These are phyloP conservation scores for Cantharis lateralis DNA, from an alignment of 2,888 invertebrate species.

Conservation along the genomic window DNA sequence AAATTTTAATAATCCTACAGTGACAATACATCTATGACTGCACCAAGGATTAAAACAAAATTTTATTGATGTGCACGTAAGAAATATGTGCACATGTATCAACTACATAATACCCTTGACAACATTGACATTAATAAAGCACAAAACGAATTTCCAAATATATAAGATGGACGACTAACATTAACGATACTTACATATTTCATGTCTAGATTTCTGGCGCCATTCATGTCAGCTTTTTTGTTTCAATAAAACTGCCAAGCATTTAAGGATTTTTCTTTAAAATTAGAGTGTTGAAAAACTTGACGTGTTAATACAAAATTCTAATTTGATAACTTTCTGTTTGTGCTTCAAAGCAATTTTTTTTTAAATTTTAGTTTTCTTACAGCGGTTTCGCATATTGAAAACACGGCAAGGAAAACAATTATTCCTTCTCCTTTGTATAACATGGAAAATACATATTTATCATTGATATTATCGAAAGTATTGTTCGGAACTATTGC, in stretches of 20 bases:
- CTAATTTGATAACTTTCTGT: neutral
- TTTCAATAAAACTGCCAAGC: constrained; percentile 12
- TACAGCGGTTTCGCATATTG: neutral
- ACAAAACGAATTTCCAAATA: constrained; percentile 13
- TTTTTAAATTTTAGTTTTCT: neutral
- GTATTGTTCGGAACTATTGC: neutral
- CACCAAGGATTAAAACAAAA: neutral
- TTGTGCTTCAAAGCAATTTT: neutral
- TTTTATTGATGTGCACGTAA: neutral
- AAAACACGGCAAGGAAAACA: neutral
- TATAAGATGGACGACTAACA: constrained; percentile 32
- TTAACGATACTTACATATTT: constrained; percentile 38
- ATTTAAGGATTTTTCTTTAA: neutral
- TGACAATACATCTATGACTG: neutral
- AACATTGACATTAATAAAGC: constrained; percentile 8
- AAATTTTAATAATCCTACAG: neutral
- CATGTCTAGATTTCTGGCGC: constrained; percentile 36
- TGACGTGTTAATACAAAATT: neutral
- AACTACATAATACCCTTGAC: neutral
- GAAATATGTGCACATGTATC: neutral
- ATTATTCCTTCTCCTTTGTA: neutral
- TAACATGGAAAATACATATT: neutral
- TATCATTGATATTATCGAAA: neutral
- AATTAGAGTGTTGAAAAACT: neutral
- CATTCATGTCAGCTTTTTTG: constrained; percentile 27